Percentiles rank a stretch among this genome's conserved stretches.
Evolutionary conservation across 2,113 vertebrate species (phyloP).

Genomic region (Melanerpes formicivorus): DNA sequence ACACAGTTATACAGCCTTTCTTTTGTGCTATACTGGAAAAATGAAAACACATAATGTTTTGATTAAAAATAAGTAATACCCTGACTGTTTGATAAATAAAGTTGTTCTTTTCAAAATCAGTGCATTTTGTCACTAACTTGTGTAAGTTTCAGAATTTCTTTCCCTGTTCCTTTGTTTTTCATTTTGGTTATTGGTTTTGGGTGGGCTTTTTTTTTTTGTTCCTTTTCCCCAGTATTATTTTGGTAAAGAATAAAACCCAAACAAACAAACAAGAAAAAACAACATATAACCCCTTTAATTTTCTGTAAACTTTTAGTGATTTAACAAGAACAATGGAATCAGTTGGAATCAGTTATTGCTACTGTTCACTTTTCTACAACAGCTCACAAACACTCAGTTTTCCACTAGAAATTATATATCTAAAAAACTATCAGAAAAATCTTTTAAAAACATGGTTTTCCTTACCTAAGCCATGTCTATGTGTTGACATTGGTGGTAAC

Average conservation of each 20-base stretch:
- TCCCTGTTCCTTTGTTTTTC: not conserved
- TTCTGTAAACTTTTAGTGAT: not conserved
- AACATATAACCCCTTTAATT: not conserved
- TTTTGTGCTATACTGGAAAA: not conserved
- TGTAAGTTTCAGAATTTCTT: not conserved
- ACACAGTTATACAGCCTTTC: not conserved
- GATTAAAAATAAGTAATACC: not conserved
- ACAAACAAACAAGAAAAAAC: no score
- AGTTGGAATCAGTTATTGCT: not conserved
- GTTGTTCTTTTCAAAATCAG: not conserved
- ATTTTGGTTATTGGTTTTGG: not conserved
- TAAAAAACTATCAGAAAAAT: not conserved
- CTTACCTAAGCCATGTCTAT: conserved; percentile 85
- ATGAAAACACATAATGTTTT: not conserved
- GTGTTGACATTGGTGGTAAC: conserved; percentile 83
- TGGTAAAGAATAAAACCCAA: not conserved
- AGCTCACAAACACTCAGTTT: not conserved
- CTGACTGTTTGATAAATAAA: not conserved
- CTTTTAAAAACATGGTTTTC: not conserved
- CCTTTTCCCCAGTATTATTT: not conserved
- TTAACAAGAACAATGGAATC: not conserved
- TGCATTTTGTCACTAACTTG: not conserved
- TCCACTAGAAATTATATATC: not conserved
- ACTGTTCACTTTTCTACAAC: not conserved
- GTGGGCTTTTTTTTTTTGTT: not conserved